Conservation (phyloP, 2,888 invertebrate genomes). For the Pharmacophagus antenor region DNA sequence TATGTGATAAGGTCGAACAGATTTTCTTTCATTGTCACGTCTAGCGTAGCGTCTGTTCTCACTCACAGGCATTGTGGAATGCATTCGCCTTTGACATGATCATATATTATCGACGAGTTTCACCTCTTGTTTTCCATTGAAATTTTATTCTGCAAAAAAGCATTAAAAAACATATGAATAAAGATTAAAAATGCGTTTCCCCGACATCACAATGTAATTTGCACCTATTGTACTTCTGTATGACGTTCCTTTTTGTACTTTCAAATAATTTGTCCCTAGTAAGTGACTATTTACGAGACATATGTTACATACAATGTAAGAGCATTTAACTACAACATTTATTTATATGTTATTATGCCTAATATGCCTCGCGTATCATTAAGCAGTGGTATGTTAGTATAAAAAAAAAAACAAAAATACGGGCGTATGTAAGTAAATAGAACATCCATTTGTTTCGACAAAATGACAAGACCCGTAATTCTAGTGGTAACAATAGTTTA, state of each 20-base stretch:
- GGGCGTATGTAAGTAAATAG: too few species aligned
- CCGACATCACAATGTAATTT: not conserved
- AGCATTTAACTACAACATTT: too few species aligned
- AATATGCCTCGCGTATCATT: too few species aligned
- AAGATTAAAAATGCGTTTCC: not conserved
- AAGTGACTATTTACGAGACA: too few species aligned
- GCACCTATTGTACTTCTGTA: too few species aligned
- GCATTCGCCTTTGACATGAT: not conserved
- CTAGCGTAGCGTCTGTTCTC: not conserved
- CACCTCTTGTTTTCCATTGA: slow-evolving; percentile 45
- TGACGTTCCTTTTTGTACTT: not conserved
- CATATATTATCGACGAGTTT: slow-evolving; percentile 56
- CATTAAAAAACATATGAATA: slow-evolving; percentile 10
- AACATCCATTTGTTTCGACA: too few species aligned
- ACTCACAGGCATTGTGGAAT: slow-evolving; percentile 9
- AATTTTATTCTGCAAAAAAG: not conserved
- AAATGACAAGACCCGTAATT: too few species aligned
- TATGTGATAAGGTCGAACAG: not conserved
- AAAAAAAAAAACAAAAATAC: too few species aligned
- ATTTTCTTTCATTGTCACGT: not conserved
- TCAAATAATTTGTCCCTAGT: not conserved
- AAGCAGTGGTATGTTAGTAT: too few species aligned
- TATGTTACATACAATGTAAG: too few species aligned
- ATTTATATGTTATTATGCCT: too few species aligned
- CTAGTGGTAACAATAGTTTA: not conserved